Evolutionary conservation across 2,797 vertebrate genomes (phyloP).

Genomic region (Gallinago stenura): DNA sequence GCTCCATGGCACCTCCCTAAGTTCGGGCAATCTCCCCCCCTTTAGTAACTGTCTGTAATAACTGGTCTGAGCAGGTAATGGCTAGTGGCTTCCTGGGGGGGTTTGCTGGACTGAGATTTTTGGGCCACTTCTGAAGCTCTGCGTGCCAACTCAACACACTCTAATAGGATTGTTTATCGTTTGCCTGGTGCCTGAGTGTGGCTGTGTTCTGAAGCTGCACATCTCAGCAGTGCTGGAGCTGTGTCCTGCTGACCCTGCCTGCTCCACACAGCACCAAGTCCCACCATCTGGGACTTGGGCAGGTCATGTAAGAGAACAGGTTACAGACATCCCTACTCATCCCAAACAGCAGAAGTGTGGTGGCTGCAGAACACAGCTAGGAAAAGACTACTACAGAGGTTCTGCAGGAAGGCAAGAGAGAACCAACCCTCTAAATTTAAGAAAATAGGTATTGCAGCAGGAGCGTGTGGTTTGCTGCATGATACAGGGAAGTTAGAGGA

Average conservation of each 20-base stretch:
- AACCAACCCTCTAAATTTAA: background rate
- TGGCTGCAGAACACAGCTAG: background rate
- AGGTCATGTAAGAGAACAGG: fast-evolving
- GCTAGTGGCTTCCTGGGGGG: background rate
- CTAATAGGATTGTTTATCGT: background rate
- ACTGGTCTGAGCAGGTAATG: background rate
- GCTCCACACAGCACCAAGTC: background rate
- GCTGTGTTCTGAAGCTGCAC: background rate
- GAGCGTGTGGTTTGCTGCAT: background rate
- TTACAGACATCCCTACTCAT: background rate
- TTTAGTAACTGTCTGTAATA: background rate
- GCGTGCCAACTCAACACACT: background rate
- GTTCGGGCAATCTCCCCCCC: fast-evolving
- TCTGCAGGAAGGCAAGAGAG: background rate
- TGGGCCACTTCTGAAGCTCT: background rate
- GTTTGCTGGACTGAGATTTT: background rate
- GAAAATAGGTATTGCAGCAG: background rate
- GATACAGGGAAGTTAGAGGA: background rate
- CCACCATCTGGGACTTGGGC: background rate
- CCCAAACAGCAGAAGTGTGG: background rate
- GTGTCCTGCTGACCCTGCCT: background rate
- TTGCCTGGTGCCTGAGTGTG: background rate
- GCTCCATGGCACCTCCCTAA: background rate
- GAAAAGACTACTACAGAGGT: too few species aligned
- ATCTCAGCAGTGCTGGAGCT: background rate